Percentiles rank a stretch among this genome's conserved stretches.
Evolutionary conservation across 2,888 invertebrate genomes (phyloP).

Genomic region (Drosophila meridionalis): DNA sequence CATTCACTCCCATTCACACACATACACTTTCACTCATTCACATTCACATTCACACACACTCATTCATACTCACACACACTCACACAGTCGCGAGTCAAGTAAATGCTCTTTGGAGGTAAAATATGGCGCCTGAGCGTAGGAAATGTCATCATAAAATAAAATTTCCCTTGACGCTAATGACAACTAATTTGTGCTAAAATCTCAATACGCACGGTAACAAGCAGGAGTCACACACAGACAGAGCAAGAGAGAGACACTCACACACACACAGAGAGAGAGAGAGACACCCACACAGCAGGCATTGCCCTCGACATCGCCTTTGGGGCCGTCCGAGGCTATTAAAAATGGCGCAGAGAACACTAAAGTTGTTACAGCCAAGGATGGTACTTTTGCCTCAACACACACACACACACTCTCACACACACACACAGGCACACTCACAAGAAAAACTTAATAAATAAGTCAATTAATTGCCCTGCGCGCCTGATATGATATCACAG

Average conservation of each 20-base stretch:
- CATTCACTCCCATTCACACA: no score
- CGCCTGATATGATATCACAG: conserved; percentile 67
- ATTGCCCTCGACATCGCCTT: conserved; percentile 63
- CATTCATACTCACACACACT: neutral
- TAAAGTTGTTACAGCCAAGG: conserved; percentile 72
- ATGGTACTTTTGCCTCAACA: conserved; percentile 50
- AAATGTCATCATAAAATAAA: conserved; percentile 77
- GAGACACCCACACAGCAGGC: conserved; percentile 25
- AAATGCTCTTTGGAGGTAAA: conserved; percentile 49
- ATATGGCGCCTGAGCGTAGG: conserved; percentile 47
- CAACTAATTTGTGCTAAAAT: conserved; percentile 78
- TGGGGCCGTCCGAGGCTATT: conserved; percentile 75
- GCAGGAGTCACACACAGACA: conserved; percentile 22
- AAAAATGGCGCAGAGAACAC: conserved; percentile 74
- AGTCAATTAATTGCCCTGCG: conserved; percentile 76
- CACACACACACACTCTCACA: conserved; percentile 21
- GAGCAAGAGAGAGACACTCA: neutral
- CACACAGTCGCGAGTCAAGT: conserved; percentile 10
- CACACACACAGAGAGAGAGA: neutral
- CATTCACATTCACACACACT: neutral
- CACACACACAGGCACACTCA: conserved; percentile 46
- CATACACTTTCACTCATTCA: no score
- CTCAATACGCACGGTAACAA: conserved; percentile 63
- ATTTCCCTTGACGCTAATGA: conserved; percentile 80
- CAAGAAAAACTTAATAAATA: conserved; percentile 80